Evolutionary conservation across 2,888 invertebrate genomes (phyloP), one percentile per base, ranked within the genome.

Genomic region (Dicycla oo): DNA sequence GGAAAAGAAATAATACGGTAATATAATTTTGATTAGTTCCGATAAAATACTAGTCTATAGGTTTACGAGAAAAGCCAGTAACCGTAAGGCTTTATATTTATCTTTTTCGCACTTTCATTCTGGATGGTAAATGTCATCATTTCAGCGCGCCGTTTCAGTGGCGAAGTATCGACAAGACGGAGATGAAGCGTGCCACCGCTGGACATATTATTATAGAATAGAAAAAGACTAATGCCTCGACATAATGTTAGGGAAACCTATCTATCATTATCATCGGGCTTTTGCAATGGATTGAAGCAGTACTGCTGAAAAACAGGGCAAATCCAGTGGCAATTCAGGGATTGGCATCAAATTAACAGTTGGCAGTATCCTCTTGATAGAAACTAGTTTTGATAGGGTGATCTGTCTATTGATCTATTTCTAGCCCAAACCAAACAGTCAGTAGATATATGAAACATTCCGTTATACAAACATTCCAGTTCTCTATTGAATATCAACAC

Each of bases 1-100:
- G 84, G 79, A 67, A 81, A 71, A 82, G 78, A 86, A 89, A 90
- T 90, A 89, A 90, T 88, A 88, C 84, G 87, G 88, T 84, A 84
- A 79, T 88, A 88, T 90, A 90, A 89, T 88, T 89, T 90, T 90
- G 89, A 91, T 91, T 89, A 88, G 87, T 88, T 86, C 82, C 88
- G 88, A 91, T 90, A 90, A 89, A 84, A 77, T 77, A 78, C 76
- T 73, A 80, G 79, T 75, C 79, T 73, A 66, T 60, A 65, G 78
- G 62, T 80, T 86, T 87, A 82, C 78, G 82, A 80, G 80, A 77
- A 23, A 75, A 75, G 58, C 54, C 76, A 63, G 54, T 54, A 38
- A 26, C 63, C 45, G 60, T 63, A 56, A 2, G 26, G 34, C 15
- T 26, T 63, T 43, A 70, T 58, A 57, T n/a, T n/a, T 40, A 53